These are phyloP conservation scores for Physeter macrocephalus DNA, from an alignment of 2,113 vertebrate genomes.

Conservation along the genomic window DNA sequence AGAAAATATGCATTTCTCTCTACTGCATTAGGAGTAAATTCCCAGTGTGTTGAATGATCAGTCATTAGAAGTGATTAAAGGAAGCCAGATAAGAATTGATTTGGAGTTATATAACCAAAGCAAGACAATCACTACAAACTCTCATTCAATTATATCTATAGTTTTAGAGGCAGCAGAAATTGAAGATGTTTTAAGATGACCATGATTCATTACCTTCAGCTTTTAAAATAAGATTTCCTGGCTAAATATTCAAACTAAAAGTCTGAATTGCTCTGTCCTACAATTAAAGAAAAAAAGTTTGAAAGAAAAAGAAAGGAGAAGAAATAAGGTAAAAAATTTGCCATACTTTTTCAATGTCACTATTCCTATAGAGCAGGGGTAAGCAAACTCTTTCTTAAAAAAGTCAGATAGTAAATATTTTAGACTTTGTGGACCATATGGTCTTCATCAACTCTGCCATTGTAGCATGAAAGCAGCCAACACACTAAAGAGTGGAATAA, in stretches of 20 bases:
- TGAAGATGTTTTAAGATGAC: background rate
- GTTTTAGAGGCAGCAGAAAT: constrained; percentile 6
- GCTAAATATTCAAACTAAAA: background rate
- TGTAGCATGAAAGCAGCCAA: background rate
- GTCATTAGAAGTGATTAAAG: background rate
- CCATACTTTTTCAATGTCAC: background rate
- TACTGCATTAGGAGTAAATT: background rate
- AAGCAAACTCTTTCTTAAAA: background rate
- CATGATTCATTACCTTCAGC: background rate
- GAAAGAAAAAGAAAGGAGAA: background rate
- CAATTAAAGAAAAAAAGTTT: background rate
- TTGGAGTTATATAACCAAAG: constrained; percentile 22
- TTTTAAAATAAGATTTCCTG: background rate
- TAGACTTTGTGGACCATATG: background rate
- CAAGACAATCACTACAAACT: background rate
- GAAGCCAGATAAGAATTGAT: constrained; percentile 36
- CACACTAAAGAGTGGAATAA: background rate
- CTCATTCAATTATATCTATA: background rate
- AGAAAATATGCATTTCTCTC: background rate
- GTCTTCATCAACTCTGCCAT: background rate
- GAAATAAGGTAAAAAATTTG: background rate
- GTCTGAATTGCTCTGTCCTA: background rate
- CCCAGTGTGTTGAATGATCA: background rate
- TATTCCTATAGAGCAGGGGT: background rate
- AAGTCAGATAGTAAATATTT: background rate